Base-by-base conservation (phyloP, 2,888 invertebrate genomes). In the Coelinius sp. region DNA sequence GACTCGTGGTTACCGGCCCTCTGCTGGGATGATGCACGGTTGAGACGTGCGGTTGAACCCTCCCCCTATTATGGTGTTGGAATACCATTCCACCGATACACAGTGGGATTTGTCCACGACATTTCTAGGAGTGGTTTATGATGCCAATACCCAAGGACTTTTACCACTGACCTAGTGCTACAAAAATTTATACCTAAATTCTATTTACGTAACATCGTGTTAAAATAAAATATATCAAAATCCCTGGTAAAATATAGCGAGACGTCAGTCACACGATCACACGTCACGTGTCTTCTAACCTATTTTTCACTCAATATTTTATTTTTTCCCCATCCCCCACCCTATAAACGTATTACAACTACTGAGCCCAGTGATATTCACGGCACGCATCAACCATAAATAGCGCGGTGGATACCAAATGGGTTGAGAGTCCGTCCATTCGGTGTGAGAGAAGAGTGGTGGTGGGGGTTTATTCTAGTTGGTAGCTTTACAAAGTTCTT, bases 311-410 rank as follows among this genome's bases (percentile, higher is more conserved):
- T 22, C 2, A 10, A 4, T 17, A 31, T 20, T 31, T 17, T 35
- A 25, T 24, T 24, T n/a, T 53, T 25, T 22, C 7, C 14, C 12
- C 53, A n/a, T 17, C 4, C 20, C 7, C 5, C 22, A n/a, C 20
- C 22, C 20, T 12, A 20, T n/a, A 59, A 14, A 59, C 5, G 59
- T 31, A 27, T 6, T 12, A 6, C 63, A 24, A 63, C n/a, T 38
- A 63, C 38, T 41, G 41, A 38, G 24, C n/a, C 63, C 46, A 1
- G 25, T 41, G 41, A 41, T 83, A 85, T 84, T 82, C 84, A 68
- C 63, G 68, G 80, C 85, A 85, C 85, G 85, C 81, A 79, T 75
- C 66, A 66, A 76, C 82, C 80, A 84, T 85, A 85, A 85, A 85
- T 84, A 85, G 83, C 79, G 83, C 79, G 75, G 76, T 77, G 80